A percentile compares a stretch with the other conserved stretches of the same genome.
Evolutionary conservation across 2,797 vertebrate species (phyloP).

Genomic region (Neomorphus geoffroyi): DNA sequence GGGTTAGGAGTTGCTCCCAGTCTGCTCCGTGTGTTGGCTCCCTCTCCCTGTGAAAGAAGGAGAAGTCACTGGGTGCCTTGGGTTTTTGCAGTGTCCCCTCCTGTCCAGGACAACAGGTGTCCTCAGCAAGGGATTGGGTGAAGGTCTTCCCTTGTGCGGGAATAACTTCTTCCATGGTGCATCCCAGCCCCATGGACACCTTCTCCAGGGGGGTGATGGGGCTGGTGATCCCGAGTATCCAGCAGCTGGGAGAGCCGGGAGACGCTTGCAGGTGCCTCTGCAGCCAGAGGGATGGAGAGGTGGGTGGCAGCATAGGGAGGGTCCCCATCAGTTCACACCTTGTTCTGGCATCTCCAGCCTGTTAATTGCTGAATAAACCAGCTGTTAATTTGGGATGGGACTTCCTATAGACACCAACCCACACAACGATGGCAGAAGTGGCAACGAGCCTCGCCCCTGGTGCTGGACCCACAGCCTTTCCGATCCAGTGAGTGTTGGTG

Average conservation of each 20-base stretch:
- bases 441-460: background rate
- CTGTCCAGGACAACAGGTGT: background rate
- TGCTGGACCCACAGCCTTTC: background rate
- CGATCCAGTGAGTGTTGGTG: fast-evolving
- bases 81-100: background rate
- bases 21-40: background rate
- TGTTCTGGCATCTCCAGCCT: constrained; percentile 21
- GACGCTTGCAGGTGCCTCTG: background rate
- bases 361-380: background rate
- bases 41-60: background rate
- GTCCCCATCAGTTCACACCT: constrained; percentile 4
- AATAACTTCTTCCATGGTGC: background rate
- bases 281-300: background rate
- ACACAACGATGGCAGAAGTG: background rate
- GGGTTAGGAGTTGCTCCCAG: background rate
- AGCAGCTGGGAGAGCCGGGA: background rate
- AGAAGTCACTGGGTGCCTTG: background rate
- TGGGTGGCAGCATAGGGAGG: background rate
- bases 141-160: background rate
- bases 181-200: background rate
- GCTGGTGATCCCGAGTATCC: background rate
- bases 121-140: background rate
- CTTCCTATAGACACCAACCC: background rate
- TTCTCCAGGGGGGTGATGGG: background rate
- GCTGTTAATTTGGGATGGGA: background rate